phyloP scores from a whole-genome alignment of 2,797 vertebrate species.

The Microcaecilia unicolor region DNA sequence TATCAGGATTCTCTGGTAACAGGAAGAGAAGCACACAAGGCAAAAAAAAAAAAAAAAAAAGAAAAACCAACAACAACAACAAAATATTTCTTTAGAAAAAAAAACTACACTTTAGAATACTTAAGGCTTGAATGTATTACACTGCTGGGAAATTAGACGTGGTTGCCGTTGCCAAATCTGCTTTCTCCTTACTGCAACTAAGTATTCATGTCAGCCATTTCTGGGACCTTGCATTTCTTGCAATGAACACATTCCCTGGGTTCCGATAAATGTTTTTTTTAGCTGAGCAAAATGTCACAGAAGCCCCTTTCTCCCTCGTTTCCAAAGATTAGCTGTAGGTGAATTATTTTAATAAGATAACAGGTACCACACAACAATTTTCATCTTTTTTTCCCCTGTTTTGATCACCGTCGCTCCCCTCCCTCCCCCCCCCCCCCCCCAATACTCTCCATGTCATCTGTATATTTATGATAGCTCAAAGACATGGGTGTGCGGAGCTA shows the following conservation, averaged over 20 bases:
- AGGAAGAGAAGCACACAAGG: not conserved
- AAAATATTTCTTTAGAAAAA: constrained; percentile 12
- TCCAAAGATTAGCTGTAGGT: constrained; percentile 38
- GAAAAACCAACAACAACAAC: no score
- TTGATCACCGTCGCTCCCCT: constrained; percentile 40
- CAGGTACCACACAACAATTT: constrained; percentile 30
- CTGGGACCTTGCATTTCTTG: constrained; percentile 9
- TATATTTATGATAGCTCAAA: constrained; percentile 97
- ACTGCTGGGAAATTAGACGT: constrained; percentile 28
- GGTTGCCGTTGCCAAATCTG: constrained; percentile 37
- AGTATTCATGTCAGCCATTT: constrained; percentile 17
- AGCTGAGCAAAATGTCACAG: constrained; percentile 11
- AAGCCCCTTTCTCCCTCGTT: not conserved
- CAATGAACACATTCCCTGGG: constrained; percentile 4
- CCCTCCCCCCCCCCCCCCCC: constrained; percentile 66
- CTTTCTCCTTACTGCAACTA: constrained; percentile 52
- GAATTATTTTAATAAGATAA: constrained; percentile 52
- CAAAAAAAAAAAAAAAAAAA: not conserved
- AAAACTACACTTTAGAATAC: constrained; percentile 29
- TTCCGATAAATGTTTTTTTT: not conserved
- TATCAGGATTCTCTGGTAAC: not conserved
- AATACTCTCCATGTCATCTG: constrained; percentile 81
- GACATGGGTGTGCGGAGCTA: constrained; percentile 98
- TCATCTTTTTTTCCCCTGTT: constrained; percentile 18
- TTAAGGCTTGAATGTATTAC: constrained; percentile 25